Percentiles rank a stretch among this genome's conserved stretches.
phyloP scores from a whole-genome alignment of 2,888 invertebrate genomes.

The Diarsia rubi region DNA sequence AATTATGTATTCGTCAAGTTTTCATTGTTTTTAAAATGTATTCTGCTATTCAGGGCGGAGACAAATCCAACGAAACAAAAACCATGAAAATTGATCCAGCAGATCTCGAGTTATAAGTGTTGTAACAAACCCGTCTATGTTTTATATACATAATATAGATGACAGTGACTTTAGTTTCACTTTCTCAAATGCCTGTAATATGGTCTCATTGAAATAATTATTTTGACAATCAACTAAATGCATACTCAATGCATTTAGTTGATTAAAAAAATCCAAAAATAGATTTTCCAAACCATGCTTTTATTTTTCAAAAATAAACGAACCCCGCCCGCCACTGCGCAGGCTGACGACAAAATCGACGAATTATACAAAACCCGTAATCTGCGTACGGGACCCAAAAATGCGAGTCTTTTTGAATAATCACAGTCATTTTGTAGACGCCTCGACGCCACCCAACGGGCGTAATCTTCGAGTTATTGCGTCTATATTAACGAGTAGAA shows the following conservation, averaged over 20 bases:
- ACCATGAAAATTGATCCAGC: too few species aligned
- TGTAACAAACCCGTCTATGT: too few species aligned
- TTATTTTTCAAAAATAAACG: slow-evolving; percentile 38
- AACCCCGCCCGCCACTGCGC: slow-evolving; percentile 18
- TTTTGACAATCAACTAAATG: too few species aligned
- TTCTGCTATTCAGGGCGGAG: too few species aligned
- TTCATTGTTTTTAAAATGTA: too few species aligned
- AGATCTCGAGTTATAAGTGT: too few species aligned
- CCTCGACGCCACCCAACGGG: slow-evolving; percentile 67
- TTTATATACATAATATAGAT: too few species aligned
- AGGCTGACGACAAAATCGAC: slow-evolving; percentile 57
- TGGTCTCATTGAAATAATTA: too few species aligned
- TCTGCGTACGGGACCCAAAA: slow-evolving; percentile 66
- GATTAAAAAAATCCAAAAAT: neutral
- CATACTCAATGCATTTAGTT: slow-evolving; percentile 1
- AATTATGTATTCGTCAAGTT: too few species aligned
- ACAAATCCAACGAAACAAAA: too few species aligned
- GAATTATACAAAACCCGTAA: slow-evolving; percentile 66
- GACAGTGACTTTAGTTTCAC: too few species aligned
- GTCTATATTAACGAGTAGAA: slow-evolving; percentile 79
- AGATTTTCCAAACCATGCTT: neutral
- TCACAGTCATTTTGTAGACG: slow-evolving; percentile 74
- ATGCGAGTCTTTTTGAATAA: slow-evolving; percentile 75
- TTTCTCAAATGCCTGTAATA: too few species aligned
- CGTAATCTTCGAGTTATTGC: slow-evolving; percentile 81